These are phyloP conservation scores for Erethizon dorsatum DNA, from an alignment of 2,797 vertebrate genomes.

Conservation along the genomic window DNA sequence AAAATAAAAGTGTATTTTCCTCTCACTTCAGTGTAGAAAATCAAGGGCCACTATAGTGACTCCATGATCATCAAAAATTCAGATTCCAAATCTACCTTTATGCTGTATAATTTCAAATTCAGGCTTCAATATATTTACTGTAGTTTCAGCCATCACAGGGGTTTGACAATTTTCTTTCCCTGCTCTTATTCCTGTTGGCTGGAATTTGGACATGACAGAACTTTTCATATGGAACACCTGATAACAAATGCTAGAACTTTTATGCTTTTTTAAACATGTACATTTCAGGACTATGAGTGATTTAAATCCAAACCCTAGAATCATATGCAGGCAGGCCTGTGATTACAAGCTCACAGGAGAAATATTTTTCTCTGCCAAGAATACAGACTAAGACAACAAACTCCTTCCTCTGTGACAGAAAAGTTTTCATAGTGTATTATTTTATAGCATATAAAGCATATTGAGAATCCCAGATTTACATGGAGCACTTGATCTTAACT, in stretches of 20 bases:
- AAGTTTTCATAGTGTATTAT: conserved; percentile 11
- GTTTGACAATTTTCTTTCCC: not conserved
- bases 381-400: not conserved
- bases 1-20: conserved; percentile 3
- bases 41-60: not conserved
- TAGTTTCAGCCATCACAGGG: not conserved
- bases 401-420: not conserved
- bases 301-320: conserved; percentile 59
- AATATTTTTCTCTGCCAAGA: conserved; percentile 63
- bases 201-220: conserved; percentile 1
- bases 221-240: conserved; percentile 32
- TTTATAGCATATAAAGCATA: not conserved
- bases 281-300: not conserved
- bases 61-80: conserved; percentile 10
- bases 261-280: not conserved
- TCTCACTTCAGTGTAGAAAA: not conserved
- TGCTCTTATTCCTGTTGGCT: not conserved
- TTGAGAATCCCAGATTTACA: conserved; percentile 36
- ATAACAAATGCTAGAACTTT: not conserved
- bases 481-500: not conserved
- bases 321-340: not conserved
- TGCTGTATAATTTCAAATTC: conserved; percentile 17
- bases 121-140: conserved; percentile 4
- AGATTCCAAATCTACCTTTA: not conserved
- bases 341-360: conserved; percentile 23